Conservation (phyloP, 2,888 invertebrate genomes). For the Zaprionus bogoriensis region DNA sequence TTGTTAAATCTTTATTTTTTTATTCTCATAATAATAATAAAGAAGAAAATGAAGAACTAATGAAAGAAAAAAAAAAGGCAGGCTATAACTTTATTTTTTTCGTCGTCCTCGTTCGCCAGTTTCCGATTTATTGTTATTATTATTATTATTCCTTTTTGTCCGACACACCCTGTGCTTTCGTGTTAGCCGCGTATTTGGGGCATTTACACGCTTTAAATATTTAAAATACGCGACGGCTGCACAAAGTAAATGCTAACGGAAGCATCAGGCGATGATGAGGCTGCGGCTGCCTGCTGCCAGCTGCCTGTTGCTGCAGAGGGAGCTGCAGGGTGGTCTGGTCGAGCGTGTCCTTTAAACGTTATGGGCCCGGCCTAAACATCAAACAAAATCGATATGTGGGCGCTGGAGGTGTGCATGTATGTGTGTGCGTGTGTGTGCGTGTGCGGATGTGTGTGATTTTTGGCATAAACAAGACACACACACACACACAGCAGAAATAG, state of each 20-base stretch:
- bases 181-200: slow-evolving; percentile 27
- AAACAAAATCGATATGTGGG: slow-evolving; percentile 76
- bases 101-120: too few relatives aligned
- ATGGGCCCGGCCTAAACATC: slow-evolving; percentile 62
- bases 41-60: too few relatives aligned
- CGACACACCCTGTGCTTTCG: slow-evolving; percentile 26
- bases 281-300: slow-evolving; percentile 10
- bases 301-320: slow-evolving; percentile 36
- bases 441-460: slow-evolving; percentile 53
- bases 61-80: too few relatives aligned
- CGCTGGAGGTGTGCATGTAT: slow-evolving; percentile 7
- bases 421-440: neutral
- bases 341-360: slow-evolving; percentile 34
- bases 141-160: neutral
- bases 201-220: slow-evolving; percentile 69
- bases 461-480: slow-evolving; percentile 69
- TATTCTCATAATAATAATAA: too few relatives aligned
- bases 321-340: slow-evolving; percentile 37
- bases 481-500: slow-evolving; percentile 15
- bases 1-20: too few relatives aligned
- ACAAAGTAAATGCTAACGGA: slow-evolving; percentile 46
- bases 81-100: too few relatives aligned
- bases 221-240: slow-evolving; percentile 58
- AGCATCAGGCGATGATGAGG: slow-evolving; percentile 28
- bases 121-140: too few relatives aligned